Conservation (phyloP, 2,888 invertebrate species). For the Listrodromus nycthemerus region DNA sequence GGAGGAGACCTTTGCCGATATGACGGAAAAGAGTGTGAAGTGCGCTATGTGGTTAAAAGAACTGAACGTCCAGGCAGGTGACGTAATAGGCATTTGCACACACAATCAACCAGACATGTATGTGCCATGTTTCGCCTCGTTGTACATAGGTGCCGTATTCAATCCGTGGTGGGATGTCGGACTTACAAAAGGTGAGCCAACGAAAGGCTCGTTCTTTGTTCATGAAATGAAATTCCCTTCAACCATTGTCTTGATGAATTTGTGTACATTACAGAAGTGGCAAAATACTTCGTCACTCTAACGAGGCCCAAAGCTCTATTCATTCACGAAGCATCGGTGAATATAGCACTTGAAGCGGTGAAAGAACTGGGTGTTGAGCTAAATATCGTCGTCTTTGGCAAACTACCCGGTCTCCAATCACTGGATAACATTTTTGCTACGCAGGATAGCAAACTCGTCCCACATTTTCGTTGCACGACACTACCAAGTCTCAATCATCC, state of each 20-base stretch:
- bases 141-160: conserved; percentile 74
- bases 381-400: conserved; percentile 73
- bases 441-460: conserved; percentile 61
- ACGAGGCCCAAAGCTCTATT: conserved; percentile 77
- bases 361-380: conserved; percentile 66
- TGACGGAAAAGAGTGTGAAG: conserved; percentile 74
- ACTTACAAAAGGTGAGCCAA: conserved; percentile 72
- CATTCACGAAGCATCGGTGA: conserved; percentile 59
- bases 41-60: conserved; percentile 79
- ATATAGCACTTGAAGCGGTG: conserved; percentile 61
- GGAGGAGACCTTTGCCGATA: conserved; percentile 71
- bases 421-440: conserved; percentile 69
- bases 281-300: conserved; percentile 72
- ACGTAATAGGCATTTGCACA: conserved; percentile 75
- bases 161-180: conserved; percentile 77
- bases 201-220: background rate
- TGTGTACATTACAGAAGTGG: conserved; percentile 69
- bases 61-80: conserved; percentile 72
- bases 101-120: conserved; percentile 75
- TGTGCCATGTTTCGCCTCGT: conserved; percentile 74
- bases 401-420: conserved; percentile 62
- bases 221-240: conserved; percentile 13
- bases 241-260: background rate
- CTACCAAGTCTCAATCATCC: conserved; percentile 62
- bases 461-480: conserved; percentile 66